phyloP scores from a whole-genome alignment of 2,113 vertebrate species.

The Atlantisia rogersi region DNA sequence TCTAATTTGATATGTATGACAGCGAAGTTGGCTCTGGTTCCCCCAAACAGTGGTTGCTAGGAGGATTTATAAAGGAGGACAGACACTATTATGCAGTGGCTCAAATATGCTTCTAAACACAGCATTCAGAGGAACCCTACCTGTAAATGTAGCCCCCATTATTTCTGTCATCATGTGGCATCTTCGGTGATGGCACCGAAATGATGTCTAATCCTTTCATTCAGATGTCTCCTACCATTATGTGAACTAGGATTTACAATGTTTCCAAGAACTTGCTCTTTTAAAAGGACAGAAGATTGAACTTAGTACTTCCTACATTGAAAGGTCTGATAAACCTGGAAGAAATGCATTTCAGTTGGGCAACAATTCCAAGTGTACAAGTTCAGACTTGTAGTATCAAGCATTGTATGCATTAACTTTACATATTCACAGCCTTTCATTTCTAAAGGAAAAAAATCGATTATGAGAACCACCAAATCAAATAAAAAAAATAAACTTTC shows the following conservation, averaged over 20 bases:
- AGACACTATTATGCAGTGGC: background rate
- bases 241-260: background rate
- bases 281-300: background rate
- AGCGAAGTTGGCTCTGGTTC: background rate
- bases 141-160: background rate
- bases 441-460: background rate
- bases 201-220: background rate
- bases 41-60: background rate
- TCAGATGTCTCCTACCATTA: background rate
- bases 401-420: background rate
- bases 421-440: background rate
- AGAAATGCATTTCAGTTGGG: background rate
- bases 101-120: background rate
- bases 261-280: background rate
- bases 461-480: background rate
- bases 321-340: background rate
- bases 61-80: background rate
- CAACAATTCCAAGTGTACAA: background rate
- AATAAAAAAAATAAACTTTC: background rate
- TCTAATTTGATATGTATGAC: background rate
- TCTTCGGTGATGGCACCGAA: background rate
- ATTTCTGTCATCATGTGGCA: background rate
- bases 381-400: background rate
- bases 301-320: background rate
- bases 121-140: background rate